Evolutionary conservation across 1,140 invertebrate genomes (phyloP).

Genomic region (Cephus cinctus): DNA sequence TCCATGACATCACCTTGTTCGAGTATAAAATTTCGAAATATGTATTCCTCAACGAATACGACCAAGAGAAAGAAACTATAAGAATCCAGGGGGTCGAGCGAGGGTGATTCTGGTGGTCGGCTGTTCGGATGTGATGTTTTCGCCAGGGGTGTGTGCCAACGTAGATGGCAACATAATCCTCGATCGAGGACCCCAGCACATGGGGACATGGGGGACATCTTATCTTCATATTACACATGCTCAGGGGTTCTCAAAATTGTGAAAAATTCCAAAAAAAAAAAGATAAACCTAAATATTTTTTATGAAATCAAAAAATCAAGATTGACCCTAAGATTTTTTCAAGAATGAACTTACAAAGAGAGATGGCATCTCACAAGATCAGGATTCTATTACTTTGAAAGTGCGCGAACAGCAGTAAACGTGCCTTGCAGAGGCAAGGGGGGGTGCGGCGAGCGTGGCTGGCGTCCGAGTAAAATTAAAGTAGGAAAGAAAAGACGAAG

Average conservation of each 20-base stretch:
- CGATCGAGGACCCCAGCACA: constrained; percentile 42
- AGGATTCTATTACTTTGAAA: constrained; percentile 22
- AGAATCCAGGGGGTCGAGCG: too few species aligned
- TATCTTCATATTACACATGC: constrained; percentile 51
- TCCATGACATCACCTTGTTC: too few species aligned
- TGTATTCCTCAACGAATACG: too few species aligned
- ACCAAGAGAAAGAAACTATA: too few species aligned
- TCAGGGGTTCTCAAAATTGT: constrained; percentile 35
- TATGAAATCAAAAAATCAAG: too few species aligned
- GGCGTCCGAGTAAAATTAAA: neutral
- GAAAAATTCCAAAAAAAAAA: constrained; percentile 11
- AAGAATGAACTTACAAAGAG: constrained; percentile 1
- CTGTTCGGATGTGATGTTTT: constrained; percentile 45
- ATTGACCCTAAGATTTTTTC: too few species aligned
- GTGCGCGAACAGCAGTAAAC: constrained; percentile 18
- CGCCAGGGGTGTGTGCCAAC: constrained; percentile 33
- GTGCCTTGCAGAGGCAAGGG: constrained; percentile 3
- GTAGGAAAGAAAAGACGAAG: neutral
- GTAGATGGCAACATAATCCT: constrained; percentile 48
- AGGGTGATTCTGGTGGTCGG: constrained; percentile 28
- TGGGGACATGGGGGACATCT: constrained; percentile 47
- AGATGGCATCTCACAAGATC: neutral
- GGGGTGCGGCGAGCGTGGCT: constrained; percentile 13
- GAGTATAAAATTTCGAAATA: too few species aligned
- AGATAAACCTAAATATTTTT: too few species aligned